Base-by-base conservation (phyloP, 2,888 invertebrate species). In the Branchipolynoe longqiensis region DNA sequence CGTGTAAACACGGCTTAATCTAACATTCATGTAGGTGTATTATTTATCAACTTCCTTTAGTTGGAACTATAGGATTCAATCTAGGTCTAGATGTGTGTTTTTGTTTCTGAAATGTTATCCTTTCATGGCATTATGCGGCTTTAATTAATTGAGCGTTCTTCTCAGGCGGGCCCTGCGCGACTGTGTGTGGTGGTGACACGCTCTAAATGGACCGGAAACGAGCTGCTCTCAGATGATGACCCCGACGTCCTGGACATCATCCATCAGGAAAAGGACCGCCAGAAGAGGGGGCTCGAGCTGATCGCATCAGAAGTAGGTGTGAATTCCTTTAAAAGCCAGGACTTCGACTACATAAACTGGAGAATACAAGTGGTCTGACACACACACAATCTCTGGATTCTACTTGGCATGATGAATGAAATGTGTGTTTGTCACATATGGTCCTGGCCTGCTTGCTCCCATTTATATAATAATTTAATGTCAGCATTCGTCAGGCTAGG, bases 201-300 rank as follows among this genome's bases (percentile, higher is more conserved):
- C 3, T 6, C 25, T 36, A 64, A 62, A 14, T 83, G 83, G 83
- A 83, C 83, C 1, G 83, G 83, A 33, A 62, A 59, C 38, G 83
- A 83, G 59, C 41, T 18, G 28, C 90, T 92, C 87, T 73, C 84
- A 69, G 87, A 87, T 25, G 93, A 93, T 90, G 95, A 95, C 89
- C 94, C 94, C 8, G 94, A 94, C 88, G 91, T 95, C 86, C 90
- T 91, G 88, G 89, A 88, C 3, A 92, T 95, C 33, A 91, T 95
- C 40, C 89, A 92, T 78, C 92, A 93, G 82, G 95, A 95, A 89
- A 94, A 94, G 89, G 89, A 91, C 41, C 86, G 95, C 22, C 95
- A 95, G 88, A 89, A 90, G 28, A 87, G 91, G 82, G 94, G 94
- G 6, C 89, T 95, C 62, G 95, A 95, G 88, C 91, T 89, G 82